Evolutionary conservation across 2,113 vertebrate species (phyloP), one percentile per base, ranked within the genome.

Genomic region (Python bivittatus): DNA sequence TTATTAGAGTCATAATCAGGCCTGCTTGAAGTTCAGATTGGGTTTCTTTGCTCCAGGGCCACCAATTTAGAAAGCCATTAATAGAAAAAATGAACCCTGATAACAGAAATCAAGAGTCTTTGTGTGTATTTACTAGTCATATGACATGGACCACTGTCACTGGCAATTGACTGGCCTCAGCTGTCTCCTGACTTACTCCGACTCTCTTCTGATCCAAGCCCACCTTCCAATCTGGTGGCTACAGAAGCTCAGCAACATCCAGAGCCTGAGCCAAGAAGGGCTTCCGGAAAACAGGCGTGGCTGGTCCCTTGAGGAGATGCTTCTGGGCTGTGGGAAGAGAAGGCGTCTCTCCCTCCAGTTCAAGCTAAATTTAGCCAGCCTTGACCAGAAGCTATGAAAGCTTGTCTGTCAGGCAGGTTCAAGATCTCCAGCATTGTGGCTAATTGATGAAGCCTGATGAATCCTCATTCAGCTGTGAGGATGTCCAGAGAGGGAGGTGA

Each of bases 1-100:
- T 98, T 97, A 98, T 98, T 98, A 98, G 97, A 98, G 97, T 97
- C 97, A 97, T 97, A 98, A 98, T 97, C 98, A 98, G 97, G 97
- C 98, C 94, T 97, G 96, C 97, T 97, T 96, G 64, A 94, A 97
- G 97, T 97, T 93, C 97, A 98, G 97, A 98, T 97, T 98, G 97
- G 97, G 96, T 97, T 98, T 97, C 89, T 97, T 97, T 98, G 98
- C 98, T 98, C 97, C 97, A 96, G 97, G 97, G 98, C 97, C 97
- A 93, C 97, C 97, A 97, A 98, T 98, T 98, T 98, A 97, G 97
- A 96, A 97, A 98, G 96, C 96, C 96, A 95, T 97, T 98, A 97
- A 97, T 95, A 97, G 97, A 33, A 89, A 91, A 97, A 97, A 98
- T 97, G 97, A 98, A 97, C 93, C 96, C 95, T 27, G 91, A 92